Base-by-base conservation (phyloP, 2,888 invertebrate genomes). In the Drosophila multiciliata region DNA sequence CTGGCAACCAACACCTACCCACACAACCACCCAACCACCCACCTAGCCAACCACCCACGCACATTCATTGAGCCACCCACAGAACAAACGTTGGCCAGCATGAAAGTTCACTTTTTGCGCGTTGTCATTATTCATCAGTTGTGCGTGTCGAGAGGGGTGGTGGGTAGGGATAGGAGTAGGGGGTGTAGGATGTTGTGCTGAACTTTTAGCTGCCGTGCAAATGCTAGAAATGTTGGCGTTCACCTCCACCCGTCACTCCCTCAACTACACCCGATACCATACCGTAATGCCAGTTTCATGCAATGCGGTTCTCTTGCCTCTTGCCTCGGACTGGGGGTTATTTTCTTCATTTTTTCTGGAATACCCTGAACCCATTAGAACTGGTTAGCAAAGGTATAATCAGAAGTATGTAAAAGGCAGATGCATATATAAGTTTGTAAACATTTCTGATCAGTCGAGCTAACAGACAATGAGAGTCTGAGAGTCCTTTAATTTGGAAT, bases 71-170 rank as follows among this genome's bases (percentile, higher is more conserved):
- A 50, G 61, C 40, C 72, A 55, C 66, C 69, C 77, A 55, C 66
- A 67, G 74, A 60, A 48, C 23, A 40, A 55, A 42, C 45, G 36
- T 11, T 55, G 42, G 53, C 61, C 62, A 69, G 73, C 75, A 81
- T 84, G 70, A 84, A 84, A 83, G 78, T 86, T 80, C 78, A 75
- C 76, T 83, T 87, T 80, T 83, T 86, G 73, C 63, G 78, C 88
- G 80, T 84, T 86, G 90, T 89, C 90, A 91, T 90, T 89, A 90
- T 91, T 91, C 90, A 90, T 90, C 90, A 90, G 89, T 66, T 68
- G 75, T 35, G 59, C 48, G 61, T 35, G 59, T 38, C 42, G 20
- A 17, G 40, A 40, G 35, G 40, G 36, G 33, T 45, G 45, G 45
- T 45, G 45, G 8, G 23, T 8, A 12, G 49, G 36, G 12, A 52